These are phyloP conservation scores for Gorsachius goisagi DNA, from an alignment of 2,113 vertebrate genomes.

Conservation along the genomic window DNA sequence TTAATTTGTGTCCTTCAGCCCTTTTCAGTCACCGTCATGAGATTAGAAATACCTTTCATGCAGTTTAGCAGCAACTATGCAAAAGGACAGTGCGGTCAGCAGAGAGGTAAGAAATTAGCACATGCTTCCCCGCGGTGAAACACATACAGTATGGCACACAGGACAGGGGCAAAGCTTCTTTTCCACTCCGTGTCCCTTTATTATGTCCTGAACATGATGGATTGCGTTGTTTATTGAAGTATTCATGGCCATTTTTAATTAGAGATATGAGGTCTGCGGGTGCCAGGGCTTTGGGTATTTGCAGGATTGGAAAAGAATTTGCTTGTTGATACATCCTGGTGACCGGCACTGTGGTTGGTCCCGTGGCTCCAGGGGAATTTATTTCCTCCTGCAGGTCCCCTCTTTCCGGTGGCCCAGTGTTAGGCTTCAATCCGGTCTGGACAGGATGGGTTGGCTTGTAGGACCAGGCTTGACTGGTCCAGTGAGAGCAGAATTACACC, in stretches of 20 bases:
- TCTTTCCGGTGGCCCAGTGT: slow-evolving; percentile 43
- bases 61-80: slow-evolving; percentile 73
- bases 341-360: slow-evolving; percentile 51
- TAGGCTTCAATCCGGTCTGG: neutral
- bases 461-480: neutral
- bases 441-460: neutral
- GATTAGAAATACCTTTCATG: slow-evolving; percentile 79
- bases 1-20: slow-evolving; percentile 77
- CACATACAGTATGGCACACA: slow-evolving; percentile 20
- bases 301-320: slow-evolving; percentile 72
- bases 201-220: slow-evolving; percentile 71
- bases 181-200: slow-evolving; percentile 47
- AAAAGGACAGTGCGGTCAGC: slow-evolving; percentile 70
- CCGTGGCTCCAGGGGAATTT: slow-evolving; percentile 62
- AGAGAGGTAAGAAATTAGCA: slow-evolving; percentile 59
- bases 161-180: slow-evolving; percentile 60
- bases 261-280: slow-evolving; percentile 70
- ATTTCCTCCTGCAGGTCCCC: slow-evolving; percentile 64
- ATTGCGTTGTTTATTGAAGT: slow-evolving; percentile 73
- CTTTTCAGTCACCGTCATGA: slow-evolving; percentile 71
- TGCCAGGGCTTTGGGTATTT: slow-evolving; percentile 73
- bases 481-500: neutral
- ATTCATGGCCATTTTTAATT: slow-evolving; percentile 74
- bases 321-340: slow-evolving; percentile 40
- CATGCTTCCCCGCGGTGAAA: slow-evolving; percentile 8